Evolutionary conservation across 2,888 invertebrate species (phyloP).

Genomic region (Poecilus cupreus): DNA sequence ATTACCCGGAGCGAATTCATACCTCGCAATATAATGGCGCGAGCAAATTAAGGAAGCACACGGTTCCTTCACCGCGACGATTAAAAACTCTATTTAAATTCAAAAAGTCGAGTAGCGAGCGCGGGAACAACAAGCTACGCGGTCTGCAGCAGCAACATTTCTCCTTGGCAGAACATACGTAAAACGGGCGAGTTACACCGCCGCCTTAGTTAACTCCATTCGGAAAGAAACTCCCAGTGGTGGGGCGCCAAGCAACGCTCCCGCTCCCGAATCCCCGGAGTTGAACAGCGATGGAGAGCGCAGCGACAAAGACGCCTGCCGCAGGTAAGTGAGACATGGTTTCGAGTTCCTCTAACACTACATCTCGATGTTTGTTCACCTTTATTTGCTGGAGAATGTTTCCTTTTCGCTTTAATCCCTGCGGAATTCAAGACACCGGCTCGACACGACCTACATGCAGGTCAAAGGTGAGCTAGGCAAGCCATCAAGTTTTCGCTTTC

Average conservation of each 20-base stretch:
- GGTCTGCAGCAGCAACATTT: constrained; percentile 11
- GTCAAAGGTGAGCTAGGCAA: constrained; percentile 28
- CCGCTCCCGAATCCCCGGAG: constrained; percentile 4
- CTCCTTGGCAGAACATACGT: not conserved
- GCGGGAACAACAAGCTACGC: constrained; percentile 1
- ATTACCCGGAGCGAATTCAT: constrained; percentile 37
- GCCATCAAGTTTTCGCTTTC: not conserved
- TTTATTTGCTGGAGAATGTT: constrained; percentile 59
- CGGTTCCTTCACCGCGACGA: constrained; percentile 33
- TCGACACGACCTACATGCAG: constrained; percentile 14
- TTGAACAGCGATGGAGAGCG: not conserved
- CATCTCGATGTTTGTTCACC: constrained; percentile 59
- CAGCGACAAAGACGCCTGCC: not conserved
- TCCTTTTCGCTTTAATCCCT: constrained; percentile 57
- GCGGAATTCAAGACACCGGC: constrained; percentile 43
- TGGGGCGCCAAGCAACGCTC: not conserved
- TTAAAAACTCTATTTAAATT: constrained; percentile 52
- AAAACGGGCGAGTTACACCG: constrained; percentile 2
- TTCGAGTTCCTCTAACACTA: constrained; percentile 58
- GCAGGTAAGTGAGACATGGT: constrained; percentile 56
- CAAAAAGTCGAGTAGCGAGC: not conserved
- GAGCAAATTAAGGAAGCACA: constrained; percentile 34
- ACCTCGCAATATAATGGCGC: constrained; percentile 13
- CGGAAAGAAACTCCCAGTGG: constrained; percentile 37
- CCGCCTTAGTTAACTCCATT: constrained; percentile 49